These are phyloP conservation scores for Brachypalpus laphriformis DNA, from an alignment of 2,888 invertebrate species.

Conservation along the genomic window DNA sequence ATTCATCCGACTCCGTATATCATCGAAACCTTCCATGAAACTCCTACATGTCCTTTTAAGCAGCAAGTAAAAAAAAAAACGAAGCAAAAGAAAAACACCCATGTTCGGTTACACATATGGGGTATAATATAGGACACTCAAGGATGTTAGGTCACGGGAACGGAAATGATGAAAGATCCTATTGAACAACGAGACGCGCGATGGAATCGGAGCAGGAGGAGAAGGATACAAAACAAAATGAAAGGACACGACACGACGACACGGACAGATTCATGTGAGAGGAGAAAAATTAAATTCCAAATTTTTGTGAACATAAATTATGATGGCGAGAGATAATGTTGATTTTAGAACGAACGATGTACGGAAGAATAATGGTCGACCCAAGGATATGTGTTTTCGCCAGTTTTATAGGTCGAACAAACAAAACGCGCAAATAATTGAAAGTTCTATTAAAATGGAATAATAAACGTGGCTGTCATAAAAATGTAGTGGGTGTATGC, in stretches of 20 bases:
- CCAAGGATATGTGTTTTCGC: background rate
- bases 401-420: constrained; percentile 27
- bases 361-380: constrained; percentile 35
- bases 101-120: constrained; percentile 48
- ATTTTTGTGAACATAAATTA: constrained; percentile 61
- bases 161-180: constrained; percentile 48
- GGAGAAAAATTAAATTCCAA: constrained; percentile 58
- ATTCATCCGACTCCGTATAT: no score
- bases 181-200: background rate
- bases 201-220: no score
- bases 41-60: background rate
- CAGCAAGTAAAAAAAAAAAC: background rate
- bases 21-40: background rate
- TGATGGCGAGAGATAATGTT: constrained; percentile 55
- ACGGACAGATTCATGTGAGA: constrained; percentile 55
- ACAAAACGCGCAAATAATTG: constrained; percentile 23
- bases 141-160: constrained; percentile 45
- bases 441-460: constrained; percentile 24
- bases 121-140: constrained; percentile 8
- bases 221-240: background rate
- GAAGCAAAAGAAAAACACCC: background rate
- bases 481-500: background rate
- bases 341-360: constrained; percentile 37
- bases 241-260: constrained; percentile 39
- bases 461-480: background rate